Evolutionary conservation across 2,797 vertebrate genomes (phyloP).

Genomic region (Artibeus jamaicensis): DNA sequence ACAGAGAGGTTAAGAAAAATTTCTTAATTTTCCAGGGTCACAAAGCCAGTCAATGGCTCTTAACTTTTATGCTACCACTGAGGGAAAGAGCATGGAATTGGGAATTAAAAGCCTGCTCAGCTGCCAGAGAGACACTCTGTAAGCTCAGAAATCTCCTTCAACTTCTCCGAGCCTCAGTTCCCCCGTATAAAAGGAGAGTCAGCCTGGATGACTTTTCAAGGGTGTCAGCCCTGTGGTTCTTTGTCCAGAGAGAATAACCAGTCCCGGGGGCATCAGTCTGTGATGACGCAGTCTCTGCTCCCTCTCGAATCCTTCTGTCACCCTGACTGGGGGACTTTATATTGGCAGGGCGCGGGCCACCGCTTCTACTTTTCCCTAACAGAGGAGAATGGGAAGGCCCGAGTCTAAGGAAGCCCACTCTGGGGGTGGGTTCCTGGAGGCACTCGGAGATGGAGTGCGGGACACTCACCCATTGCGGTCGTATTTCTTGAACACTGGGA

Average conservation of each 20-base stretch:
- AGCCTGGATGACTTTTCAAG: not conserved
- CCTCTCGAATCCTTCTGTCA: not conserved
- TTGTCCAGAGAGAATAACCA: not conserved
- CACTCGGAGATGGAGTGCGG: no score
- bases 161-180: not conserved
- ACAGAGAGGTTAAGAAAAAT: not conserved
- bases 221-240: not conserved
- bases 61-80: not conserved
- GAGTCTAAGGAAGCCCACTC: not conserved
- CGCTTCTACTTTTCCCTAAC: not conserved
- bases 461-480: slow-evolving; percentile 94
- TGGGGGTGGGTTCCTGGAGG: not conserved
- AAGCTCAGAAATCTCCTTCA: not conserved
- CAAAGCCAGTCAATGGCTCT: not conserved
- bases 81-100: not conserved
- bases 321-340: not conserved
- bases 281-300: not conserved
- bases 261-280: not conserved
- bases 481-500: slow-evolving; percentile 96
- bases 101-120: not conserved
- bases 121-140: not conserved
- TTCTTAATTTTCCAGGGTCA: not conserved
- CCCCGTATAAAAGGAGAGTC: not conserved
- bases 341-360: not conserved
- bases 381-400: not conserved